Percentiles rank a stretch among this genome's conserved stretches.
phyloP scores from a whole-genome alignment of 1,140 invertebrate genomes.

The Leptinotarsa texana region DNA sequence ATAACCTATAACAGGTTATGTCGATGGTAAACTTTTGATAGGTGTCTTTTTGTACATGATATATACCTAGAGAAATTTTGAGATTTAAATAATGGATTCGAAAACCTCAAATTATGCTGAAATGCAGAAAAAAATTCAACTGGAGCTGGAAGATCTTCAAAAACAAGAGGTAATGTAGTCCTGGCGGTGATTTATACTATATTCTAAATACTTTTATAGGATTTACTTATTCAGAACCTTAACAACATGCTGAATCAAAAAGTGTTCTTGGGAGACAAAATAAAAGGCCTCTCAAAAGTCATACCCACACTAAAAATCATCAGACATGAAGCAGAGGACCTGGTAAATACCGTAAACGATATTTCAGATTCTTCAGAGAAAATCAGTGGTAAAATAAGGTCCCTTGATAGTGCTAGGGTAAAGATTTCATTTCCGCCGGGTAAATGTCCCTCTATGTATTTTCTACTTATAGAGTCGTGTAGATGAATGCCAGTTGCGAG shows the following conservation, averaged over 20 bases:
- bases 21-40: no score
- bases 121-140: conserved; percentile 32
- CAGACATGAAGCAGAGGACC: conserved; percentile 71
- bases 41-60: no score
- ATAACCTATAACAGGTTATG: no score
- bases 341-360: conserved; percentile 82
- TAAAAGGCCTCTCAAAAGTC: conserved; percentile 66
- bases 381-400: conserved; percentile 94
- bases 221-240: conserved; percentile 63
- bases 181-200: conserved; percentile 15
- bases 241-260: conserved; percentile 65
- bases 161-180: conserved; percentile 44
- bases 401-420: conserved; percentile 91
- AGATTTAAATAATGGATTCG: conserved; percentile 6
- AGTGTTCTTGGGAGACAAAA: conserved; percentile 68
- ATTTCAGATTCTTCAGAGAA: conserved; percentile 90
- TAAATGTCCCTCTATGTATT: conserved; percentile 15
- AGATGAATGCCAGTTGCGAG: conserved; percentile 90
- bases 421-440: conserved; percentile 41
- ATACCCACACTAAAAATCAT: conserved; percentile 71
- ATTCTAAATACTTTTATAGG: conserved; percentile 55
- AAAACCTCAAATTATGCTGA: conserved; percentile 14
- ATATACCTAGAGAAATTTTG: neutral
- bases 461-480: conserved; percentile 75
- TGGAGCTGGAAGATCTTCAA: conserved; percentile 48